These are phyloP conservation scores for Eufriesea mexicana DNA, from an alignment of 1,140 invertebrate genomes.

Conservation along the genomic window DNA sequence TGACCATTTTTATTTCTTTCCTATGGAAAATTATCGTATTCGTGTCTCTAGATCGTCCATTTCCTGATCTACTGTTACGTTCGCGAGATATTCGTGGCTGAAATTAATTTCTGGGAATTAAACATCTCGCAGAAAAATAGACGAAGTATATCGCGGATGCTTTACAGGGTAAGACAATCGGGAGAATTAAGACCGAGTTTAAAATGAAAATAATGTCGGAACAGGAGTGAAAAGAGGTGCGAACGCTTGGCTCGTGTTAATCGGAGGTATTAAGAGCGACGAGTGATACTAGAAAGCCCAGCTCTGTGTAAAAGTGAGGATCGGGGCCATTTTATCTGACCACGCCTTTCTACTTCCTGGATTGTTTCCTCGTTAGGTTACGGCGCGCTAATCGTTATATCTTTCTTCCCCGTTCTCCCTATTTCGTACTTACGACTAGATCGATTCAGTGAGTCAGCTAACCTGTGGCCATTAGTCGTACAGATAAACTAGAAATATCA, in stretches of 20 bases:
- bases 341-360: slow-evolving; percentile 55
- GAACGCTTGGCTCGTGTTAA: slow-evolving; percentile 14
- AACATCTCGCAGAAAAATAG: too few species aligned
- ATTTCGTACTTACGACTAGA: slow-evolving; percentile 42
- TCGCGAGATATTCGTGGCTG: too few species aligned
- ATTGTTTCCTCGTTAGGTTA: slow-evolving; percentile 60
- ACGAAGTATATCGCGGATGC: not conserved
- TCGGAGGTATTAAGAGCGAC: slow-evolving; percentile 31
- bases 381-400: slow-evolving; percentile 59
- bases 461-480: slow-evolving; percentile 29
- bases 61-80: too few species aligned
- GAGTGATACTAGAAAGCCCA: slow-evolving; percentile 5
- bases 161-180: not conserved
- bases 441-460: slow-evolving; percentile 51
- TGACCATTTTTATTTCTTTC: too few species aligned
- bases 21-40: too few species aligned
- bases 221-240: not conserved
- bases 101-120: too few species aligned
- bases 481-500: not conserved
- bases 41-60: too few species aligned
- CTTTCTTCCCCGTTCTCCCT: slow-evolving; percentile 22
- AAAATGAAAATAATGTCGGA: not conserved
- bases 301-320: slow-evolving; percentile 31
- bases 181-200: not conserved
- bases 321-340: slow-evolving; percentile 52